A percentile compares a stretch with the other conserved stretches of the same genome.
Conservation (phyloP, 2,113 vertebrate species). For the Cyphomyrus discorhynchus region DNA sequence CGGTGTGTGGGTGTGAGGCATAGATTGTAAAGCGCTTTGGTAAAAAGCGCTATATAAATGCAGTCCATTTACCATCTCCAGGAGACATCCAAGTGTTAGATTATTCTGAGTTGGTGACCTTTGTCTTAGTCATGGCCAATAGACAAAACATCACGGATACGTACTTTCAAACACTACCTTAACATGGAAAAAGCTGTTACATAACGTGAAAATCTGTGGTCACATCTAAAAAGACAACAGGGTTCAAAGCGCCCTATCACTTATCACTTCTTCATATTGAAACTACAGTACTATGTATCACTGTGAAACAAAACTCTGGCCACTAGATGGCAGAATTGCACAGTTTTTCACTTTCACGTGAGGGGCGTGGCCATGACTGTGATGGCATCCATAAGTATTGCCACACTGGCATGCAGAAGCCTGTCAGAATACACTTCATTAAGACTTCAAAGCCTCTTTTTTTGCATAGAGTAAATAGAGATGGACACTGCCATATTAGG, state of each 20-base stretch:
- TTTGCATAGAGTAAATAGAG: background rate
- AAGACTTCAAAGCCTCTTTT: background rate
- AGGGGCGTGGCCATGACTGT: background rate
- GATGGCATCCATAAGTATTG: background rate
- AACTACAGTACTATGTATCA: background rate
- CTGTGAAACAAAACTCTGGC: background rate
- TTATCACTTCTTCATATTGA: background rate
- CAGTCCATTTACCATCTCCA: background rate
- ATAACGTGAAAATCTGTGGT: background rate
- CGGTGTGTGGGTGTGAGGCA: no score
- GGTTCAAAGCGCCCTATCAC: background rate
- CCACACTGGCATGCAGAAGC: background rate
- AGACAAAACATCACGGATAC: background rate
- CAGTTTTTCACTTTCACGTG: background rate
- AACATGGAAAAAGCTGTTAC: background rate
- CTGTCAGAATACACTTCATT: background rate
- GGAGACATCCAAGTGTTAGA: background rate
- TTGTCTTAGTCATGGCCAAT: background rate
- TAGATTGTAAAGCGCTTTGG: no score
- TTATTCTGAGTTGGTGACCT: background rate
- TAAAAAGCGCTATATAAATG: no score
- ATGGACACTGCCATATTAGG: background rate
- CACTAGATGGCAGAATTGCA: slow-evolving; percentile 1
- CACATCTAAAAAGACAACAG: background rate
- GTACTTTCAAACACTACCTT: background rate